These are phyloP conservation scores for Unio pictorum DNA, from an alignment of 2,888 invertebrate species.

Conservation along the genomic window DNA sequence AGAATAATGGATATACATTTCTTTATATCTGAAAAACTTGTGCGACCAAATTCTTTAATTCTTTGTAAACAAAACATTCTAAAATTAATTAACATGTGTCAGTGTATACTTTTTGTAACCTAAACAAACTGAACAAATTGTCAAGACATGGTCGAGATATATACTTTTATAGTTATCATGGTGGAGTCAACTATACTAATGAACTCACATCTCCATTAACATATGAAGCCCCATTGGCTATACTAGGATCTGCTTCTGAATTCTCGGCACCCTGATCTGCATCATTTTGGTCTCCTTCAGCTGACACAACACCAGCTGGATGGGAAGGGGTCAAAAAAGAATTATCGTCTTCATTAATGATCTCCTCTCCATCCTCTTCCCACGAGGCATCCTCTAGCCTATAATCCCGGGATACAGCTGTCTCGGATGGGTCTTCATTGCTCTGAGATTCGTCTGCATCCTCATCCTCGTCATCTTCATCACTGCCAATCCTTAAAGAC, in stretches of 20 bases:
- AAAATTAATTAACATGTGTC: too few species aligned
- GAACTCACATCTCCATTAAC: slow-evolving; percentile 50
- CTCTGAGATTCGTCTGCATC: slow-evolving; percentile 60
- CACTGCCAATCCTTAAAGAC: slow-evolving; percentile 67
- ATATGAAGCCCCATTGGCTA: slow-evolving; percentile 13
- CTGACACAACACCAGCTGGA: slow-evolving; percentile 1
- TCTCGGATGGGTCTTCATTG: slow-evolving; percentile 64
- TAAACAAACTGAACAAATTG: not conserved
- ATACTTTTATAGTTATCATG: not conserved
- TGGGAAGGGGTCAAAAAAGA: not conserved
- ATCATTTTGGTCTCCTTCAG: slow-evolving; percentile 28
- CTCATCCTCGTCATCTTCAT: slow-evolving; percentile 69
- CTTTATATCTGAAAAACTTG: too few species aligned
- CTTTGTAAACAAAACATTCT: too few species aligned
- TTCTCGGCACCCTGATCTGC: slow-evolving; percentile 47
- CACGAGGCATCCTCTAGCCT: slow-evolving; percentile 27
- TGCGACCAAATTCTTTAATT: too few species aligned
- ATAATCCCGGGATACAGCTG: slow-evolving; percentile 53
- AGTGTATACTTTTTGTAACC: too few species aligned
- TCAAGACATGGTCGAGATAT: not conserved
- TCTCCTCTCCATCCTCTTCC: slow-evolving; percentile 17
- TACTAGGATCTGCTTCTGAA: slow-evolving; percentile 13
- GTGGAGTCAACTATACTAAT: not conserved
- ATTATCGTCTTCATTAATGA: slow-evolving; percentile 1
- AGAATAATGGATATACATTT: too few species aligned